Evolutionary conservation across 35 echinoderm and acorn worm genomes (phyloP).

Genomic region (Diadema setosum): DNA sequence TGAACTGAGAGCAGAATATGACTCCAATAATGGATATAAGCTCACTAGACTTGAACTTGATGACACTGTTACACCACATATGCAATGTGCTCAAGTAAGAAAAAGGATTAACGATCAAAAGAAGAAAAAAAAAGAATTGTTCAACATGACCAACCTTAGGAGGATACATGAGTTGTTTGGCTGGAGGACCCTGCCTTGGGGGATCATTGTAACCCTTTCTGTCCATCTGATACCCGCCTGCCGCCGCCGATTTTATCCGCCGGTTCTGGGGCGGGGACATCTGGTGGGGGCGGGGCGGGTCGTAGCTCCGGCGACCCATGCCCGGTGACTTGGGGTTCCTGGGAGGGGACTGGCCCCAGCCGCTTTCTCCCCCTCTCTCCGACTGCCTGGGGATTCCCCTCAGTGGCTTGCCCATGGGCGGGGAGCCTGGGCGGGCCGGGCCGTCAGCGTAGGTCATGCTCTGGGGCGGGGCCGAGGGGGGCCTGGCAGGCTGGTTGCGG

Average conservation of each 20-base stretch:
- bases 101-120: too few relatives aligned
- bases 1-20: too few relatives aligned
- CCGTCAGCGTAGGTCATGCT: not conserved
- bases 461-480: not conserved
- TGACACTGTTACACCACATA: too few relatives aligned
- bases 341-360: not conserved
- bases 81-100: too few relatives aligned
- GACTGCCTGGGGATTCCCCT: constrained; percentile 11
- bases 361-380: not conserved
- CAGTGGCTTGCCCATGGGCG: not conserved
- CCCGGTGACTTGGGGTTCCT: not conserved
- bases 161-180: not conserved
- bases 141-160: too few relatives aligned
- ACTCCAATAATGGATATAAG: too few relatives aligned
- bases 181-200: not conserved
- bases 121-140: too few relatives aligned
- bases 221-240: not conserved
- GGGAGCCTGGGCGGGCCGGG: not conserved
- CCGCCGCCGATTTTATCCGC: not conserved
- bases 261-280: not conserved
- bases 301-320: not conserved
- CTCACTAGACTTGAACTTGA: too few relatives aligned
- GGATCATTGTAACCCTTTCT: not conserved
- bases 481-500: not conserved
- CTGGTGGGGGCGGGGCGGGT: not conserved